Evolutionary conservation across 2,888 invertebrate genomes (phyloP), one percentile per base, ranked within the genome.

Genomic region (Lasiommata megera): DNA sequence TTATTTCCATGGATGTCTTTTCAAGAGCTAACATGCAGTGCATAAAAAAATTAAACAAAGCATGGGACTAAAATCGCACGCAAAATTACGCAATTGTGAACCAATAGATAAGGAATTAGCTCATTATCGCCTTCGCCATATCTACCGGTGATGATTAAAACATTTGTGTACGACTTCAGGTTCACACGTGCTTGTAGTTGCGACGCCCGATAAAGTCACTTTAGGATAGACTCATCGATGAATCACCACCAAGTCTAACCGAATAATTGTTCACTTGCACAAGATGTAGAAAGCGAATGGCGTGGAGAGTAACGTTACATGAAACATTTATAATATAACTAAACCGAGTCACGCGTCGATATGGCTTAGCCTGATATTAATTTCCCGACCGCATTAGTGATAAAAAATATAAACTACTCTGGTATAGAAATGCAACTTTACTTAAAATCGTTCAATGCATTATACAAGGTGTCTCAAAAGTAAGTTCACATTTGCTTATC

Each of bases 171-270:
- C 34, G 28, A 46, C 23, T 54, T 40, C 43, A 56, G 58, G 61
- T 62, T 56, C 76, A 73, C 76, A 73, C 73, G 75, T 76, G 76
- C 67, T 65, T 58, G 61, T 46, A 66, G 67, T 67, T 65, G 69
- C 67, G 64, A 74, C 71, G 79, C 66, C 73, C 88, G 84, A 86
- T 88, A 87, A 88, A 85, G 73, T 84, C 73, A 77, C 73, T 78
- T 83, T 79, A 77, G 79, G 81, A 86, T 88, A 89, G 87, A 90
- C 88, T 90, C 90, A 88, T 87, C 90, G 89, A 80, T 90, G 90
- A 90, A 75, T 90, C 90, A 90, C 77, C 80, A 67, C 62, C 65
- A 74, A 76, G 70, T 79, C 82, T 80, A 77, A 79, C 79, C 82
- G 81, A 86, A 85, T 86, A 73, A 80, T 81, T 78, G 77, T 74